These are phyloP conservation scores for Bufo gargarizans DNA, from an alignment of 2,113 vertebrate species.

Conservation along the genomic window DNA sequence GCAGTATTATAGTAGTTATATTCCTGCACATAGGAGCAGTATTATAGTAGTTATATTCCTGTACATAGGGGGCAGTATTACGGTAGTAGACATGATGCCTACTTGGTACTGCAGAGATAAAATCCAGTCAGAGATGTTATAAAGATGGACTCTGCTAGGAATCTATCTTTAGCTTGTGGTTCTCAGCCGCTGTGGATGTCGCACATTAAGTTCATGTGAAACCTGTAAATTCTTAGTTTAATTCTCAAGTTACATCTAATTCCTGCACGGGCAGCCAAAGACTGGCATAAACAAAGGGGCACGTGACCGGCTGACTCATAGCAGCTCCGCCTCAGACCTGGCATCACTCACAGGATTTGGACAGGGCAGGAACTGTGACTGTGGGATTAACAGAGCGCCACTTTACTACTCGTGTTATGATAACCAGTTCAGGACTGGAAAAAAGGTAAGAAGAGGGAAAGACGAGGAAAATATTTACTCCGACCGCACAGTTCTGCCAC, in stretches of 20 bases:
- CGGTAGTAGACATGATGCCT: too few species aligned
- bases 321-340: not conserved
- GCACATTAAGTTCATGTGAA: not conserved
- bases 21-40: too few species aligned
- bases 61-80: too few species aligned
- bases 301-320: slow-evolving; percentile 35
- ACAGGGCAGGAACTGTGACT: slow-evolving; percentile 30
- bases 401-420: slow-evolving; percentile 40
- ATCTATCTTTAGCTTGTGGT: not conserved
- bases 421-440: slow-evolving; percentile 40
- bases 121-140: not conserved
- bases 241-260: slow-evolving; percentile 32
- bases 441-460: not conserved
- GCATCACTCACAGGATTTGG: not conserved
- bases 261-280: slow-evolving; percentile 21
- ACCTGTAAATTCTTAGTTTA: not conserved
- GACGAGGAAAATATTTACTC: not conserved
- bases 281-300: slow-evolving; percentile 33
- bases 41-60: too few species aligned
- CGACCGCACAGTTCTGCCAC: not conserved
- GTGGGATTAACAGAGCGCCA: slow-evolving; percentile 35
- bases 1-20: too few species aligned
- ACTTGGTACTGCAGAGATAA: too few species aligned
- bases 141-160: not conserved
- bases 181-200: not conserved